Conservation (phyloP, 92 coral and sea anemone species). For the Metridium senile region DNA sequence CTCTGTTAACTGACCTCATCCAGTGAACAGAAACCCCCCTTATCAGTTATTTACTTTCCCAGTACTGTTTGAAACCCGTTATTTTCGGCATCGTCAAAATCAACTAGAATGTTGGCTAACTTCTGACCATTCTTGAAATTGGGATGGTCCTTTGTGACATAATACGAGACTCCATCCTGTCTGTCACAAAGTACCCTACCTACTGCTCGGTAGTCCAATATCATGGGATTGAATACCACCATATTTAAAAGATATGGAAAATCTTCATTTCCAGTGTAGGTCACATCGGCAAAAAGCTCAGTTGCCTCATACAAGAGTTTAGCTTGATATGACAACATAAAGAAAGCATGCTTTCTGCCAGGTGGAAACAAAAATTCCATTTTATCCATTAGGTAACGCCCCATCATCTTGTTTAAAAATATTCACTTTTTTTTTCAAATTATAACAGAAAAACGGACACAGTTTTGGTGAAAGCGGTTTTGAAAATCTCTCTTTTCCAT, state of each 20-base stretch:
- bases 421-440: too few relatives aligned
- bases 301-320: constrained; percentile 38
- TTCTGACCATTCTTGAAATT: constrained; percentile 29
- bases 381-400: constrained; percentile 51
- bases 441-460: too few relatives aligned
- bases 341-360: constrained; percentile 49
- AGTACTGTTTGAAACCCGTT: too few relatives aligned
- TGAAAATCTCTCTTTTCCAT: too few relatives aligned
- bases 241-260: constrained; percentile 47
- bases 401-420: constrained; percentile 52
- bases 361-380: constrained; percentile 45
- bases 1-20: constrained; percentile 62
- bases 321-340: constrained; percentile 48
- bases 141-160: too few relatives aligned
- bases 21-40: constrained; percentile 65
- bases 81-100: constrained; percentile 51
- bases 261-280: constrained; percentile 29
- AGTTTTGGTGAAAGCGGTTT: too few relatives aligned
- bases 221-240: constrained; percentile 30
- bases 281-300: constrained; percentile 38
- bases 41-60: too few relatives aligned
- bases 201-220: constrained; percentile 36
- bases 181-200: constrained; percentile 41
- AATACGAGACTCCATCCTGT: constrained; percentile 48
- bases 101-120: constrained; percentile 40